Evolutionary conservation across 2,888 invertebrate species (phyloP).

Genomic region (Machimus atricapillus): DNA sequence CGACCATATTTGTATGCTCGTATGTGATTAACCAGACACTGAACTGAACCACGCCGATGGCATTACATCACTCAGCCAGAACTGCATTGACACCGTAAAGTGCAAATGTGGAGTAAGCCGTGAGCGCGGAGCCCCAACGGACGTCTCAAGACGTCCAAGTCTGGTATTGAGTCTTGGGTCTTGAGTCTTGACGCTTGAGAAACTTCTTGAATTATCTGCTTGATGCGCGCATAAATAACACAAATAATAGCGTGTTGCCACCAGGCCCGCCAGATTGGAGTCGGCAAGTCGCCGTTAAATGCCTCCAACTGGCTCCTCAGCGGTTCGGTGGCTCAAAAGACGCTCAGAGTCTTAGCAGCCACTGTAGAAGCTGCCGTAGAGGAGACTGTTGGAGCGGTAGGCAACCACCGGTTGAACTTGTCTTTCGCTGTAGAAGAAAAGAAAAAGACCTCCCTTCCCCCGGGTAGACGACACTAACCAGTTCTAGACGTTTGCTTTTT

Average conservation of each 20-base stretch:
- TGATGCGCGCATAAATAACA: conserved; percentile 6
- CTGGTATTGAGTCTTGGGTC: not conserved
- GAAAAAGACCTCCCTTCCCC: not conserved
- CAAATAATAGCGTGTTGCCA: conserved; percentile 2
- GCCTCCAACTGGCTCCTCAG: not conserved
- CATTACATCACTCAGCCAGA: conserved; percentile 21
- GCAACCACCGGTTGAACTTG: not conserved
- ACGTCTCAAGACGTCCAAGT: not conserved
- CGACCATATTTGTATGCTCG: not conserved
- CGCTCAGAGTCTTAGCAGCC: not conserved
- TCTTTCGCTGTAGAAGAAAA: not conserved
- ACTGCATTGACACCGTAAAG: conserved; percentile 22
- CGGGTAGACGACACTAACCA: not conserved
- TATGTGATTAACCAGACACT: conserved; percentile 12
- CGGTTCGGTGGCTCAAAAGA: not conserved
- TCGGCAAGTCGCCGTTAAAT: conserved; percentile 22
- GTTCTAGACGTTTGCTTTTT: not conserved
- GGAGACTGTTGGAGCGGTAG: not conserved
- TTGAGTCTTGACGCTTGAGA: not conserved
- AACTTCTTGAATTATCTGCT: conserved; percentile 24
- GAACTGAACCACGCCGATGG: conserved; percentile 10
- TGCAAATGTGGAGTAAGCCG: not conserved
- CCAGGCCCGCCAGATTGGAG: conserved; percentile 26
- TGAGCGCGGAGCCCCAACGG: not conserved
- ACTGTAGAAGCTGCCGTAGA: not conserved